Evolutionary conservation across 2,113 vertebrate genomes (phyloP).

Genomic region (Machaerirhynchus nigripectus): DNA sequence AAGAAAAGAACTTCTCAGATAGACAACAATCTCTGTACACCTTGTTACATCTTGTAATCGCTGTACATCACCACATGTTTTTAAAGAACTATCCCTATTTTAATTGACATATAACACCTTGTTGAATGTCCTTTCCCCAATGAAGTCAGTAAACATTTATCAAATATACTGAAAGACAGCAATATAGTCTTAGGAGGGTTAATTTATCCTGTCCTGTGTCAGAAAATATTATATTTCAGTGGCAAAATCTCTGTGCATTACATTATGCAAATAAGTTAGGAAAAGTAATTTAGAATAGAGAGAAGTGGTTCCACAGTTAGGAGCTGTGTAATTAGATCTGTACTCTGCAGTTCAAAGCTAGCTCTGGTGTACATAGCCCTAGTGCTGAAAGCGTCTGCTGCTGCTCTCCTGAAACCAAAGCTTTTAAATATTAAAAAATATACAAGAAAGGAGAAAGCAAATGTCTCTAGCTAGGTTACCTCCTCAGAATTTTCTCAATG

Average conservation of each 20-base stretch:
- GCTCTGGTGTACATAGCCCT: constrained; percentile 43
- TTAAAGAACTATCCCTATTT: neutral
- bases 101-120: neutral
- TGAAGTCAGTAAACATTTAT: constrained; percentile 17
- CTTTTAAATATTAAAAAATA: constrained; percentile 62
- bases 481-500: constrained; percentile 34
- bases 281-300: constrained; percentile 70
- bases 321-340: constrained; percentile 76
- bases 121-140: neutral
- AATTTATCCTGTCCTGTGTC: constrained; percentile 59
- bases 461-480: constrained; percentile 21
- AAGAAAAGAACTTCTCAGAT: neutral
- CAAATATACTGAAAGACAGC: neutral
- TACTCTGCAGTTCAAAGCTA: constrained; percentile 67
- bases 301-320: constrained; percentile 65
- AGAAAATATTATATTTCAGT: constrained; percentile 62
- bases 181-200: constrained; percentile 53
- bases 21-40: neutral
- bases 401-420: constrained; percentile 58
- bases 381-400: constrained; percentile 40
- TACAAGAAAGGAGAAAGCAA: constrained; percentile 47
- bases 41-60: neutral
- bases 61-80: neutral
- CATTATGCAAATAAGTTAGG: constrained; percentile 75
- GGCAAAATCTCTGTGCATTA: constrained; percentile 65